Percentiles rank a stretch among this genome's conserved stretches.
These are phyloP conservation scores for Actinernus sp. DNA, from an alignment of 92 coral and sea anemone species.

Conservation along the genomic window DNA sequence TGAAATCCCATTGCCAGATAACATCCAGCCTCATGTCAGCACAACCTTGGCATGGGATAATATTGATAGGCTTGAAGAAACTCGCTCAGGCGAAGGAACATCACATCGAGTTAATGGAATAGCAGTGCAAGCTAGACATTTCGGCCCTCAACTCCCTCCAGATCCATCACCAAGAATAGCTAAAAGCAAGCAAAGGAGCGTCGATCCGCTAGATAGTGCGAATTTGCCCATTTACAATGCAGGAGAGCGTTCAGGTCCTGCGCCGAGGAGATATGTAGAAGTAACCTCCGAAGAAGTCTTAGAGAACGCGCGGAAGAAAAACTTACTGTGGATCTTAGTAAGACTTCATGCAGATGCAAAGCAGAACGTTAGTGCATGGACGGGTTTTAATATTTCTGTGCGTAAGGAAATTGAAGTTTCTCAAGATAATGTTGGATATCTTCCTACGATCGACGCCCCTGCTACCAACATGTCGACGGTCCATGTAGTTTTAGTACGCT, in stretches of 20 bases:
- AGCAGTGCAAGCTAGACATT: slow-evolving; percentile 26
- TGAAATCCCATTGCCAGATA: slow-evolving; percentile 24
- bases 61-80: slow-evolving; percentile 42
- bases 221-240: slow-evolving; percentile 2
- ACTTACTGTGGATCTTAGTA: neutral
- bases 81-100: slow-evolving; percentile 49
- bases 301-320: neutral
- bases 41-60: slow-evolving; percentile 38
- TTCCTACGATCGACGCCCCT: slow-evolving; percentile 65
- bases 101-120: slow-evolving; percentile 52
- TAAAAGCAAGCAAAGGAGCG: slow-evolving; percentile 17
- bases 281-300: neutral
- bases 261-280: neutral
- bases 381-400: slow-evolving; percentile 62
- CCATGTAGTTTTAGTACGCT: slow-evolving; percentile 33
- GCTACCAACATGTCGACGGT: slow-evolving; percentile 77
- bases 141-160: neutral
- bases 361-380: slow-evolving; percentile 41
- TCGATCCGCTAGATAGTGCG: slow-evolving; percentile 4
- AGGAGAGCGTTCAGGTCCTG: slow-evolving; percentile 21
- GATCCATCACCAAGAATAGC: neutral
- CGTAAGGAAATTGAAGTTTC: slow-evolving; percentile 18
- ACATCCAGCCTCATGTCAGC: slow-evolving; percentile 6
- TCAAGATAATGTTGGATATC: slow-evolving; percentile 60
- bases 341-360: neutral